These are phyloP conservation scores for Percopsis omiscomaycus DNA, from an alignment of 2,797 vertebrate genomes.

Conservation along the genomic window DNA sequence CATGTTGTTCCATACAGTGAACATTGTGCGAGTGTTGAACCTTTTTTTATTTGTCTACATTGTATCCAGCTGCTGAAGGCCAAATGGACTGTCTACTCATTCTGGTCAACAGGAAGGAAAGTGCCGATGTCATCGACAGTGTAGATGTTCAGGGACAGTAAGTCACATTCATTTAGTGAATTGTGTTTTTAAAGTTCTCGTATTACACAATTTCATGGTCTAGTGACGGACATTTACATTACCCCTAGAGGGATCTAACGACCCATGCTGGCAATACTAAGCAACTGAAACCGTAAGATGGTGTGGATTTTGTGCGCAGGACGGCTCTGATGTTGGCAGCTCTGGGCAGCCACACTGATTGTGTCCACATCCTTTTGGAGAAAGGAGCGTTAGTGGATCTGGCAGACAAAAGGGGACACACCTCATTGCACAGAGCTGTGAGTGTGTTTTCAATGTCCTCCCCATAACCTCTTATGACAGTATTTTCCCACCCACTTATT, in stretches of 20 bases:
- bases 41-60: not conserved
- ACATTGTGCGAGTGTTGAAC: slow-evolving; percentile 1
- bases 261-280: no score
- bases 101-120: slow-evolving; percentile 81
- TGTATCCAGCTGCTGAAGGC: slow-evolving; percentile 78
- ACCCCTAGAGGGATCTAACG: no score
- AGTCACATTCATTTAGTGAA: slow-evolving; percentile 52
- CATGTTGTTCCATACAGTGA: not conserved
- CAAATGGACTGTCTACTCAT: slow-evolving; percentile 85
- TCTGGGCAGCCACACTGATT: slow-evolving; percentile 84
- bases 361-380: slow-evolving; percentile 85
- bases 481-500: not conserved
- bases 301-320: slow-evolving; percentile 51
- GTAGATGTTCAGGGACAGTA: slow-evolving; percentile 86
- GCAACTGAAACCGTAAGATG: no score
- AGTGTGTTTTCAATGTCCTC: slow-evolving; percentile 38
- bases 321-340: slow-evolving; percentile 87
- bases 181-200: no score
- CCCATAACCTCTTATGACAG: no score
- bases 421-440: slow-evolving; percentile 84
- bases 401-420: slow-evolving; percentile 81
- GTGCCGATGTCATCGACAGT: slow-evolving; percentile 84
- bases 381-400: slow-evolving; percentile 83
- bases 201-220: no score
- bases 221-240: no score